Conservation (phyloP, 2,797 vertebrate genomes). For the Mus caroli region DNA sequence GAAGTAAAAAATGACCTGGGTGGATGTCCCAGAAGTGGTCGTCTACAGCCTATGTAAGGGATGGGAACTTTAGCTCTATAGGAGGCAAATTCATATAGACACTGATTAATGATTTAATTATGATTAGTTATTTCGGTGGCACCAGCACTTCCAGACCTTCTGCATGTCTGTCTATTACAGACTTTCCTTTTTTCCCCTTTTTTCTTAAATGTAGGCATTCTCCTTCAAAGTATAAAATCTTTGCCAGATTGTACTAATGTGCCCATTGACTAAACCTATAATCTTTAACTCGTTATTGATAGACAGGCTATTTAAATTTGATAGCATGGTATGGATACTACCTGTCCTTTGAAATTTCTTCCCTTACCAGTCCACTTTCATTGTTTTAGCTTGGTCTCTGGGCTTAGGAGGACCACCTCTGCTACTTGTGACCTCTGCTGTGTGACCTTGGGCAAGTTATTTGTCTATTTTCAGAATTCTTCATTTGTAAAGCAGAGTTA, state of each 20-base stretch:
- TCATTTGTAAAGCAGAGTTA: slow-evolving; percentile 59
- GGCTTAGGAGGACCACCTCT: background rate
- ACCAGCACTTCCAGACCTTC: background rate
- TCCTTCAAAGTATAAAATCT: slow-evolving; percentile 58
- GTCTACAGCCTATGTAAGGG: background rate
- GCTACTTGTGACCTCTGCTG: background rate
- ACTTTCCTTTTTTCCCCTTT: background rate
- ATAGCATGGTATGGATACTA: background rate
- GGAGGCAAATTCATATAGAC: slow-evolving; percentile 2
- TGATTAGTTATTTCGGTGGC: slow-evolving; percentile 41
- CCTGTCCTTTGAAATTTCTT: background rate
- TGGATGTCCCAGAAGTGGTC: background rate
- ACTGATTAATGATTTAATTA: slow-evolving; percentile 8
- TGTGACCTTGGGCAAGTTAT: slow-evolving; percentile 19
- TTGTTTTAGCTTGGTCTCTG: background rate
- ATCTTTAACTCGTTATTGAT: background rate
- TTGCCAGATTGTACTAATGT: slow-evolving; percentile 21
- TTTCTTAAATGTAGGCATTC: background rate
- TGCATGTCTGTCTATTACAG: slow-evolving; percentile 16
- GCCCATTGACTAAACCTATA: background rate
- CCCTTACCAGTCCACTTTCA: background rate
- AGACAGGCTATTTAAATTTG: slow-evolving; percentile 53
- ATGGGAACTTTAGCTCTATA: background rate
- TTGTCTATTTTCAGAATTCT: slow-evolving; percentile 57
- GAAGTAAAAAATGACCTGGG: slow-evolving; percentile 22